Base-by-base conservation (phyloP, 2,888 invertebrate species). In the Parasteatoda lunata region DNA sequence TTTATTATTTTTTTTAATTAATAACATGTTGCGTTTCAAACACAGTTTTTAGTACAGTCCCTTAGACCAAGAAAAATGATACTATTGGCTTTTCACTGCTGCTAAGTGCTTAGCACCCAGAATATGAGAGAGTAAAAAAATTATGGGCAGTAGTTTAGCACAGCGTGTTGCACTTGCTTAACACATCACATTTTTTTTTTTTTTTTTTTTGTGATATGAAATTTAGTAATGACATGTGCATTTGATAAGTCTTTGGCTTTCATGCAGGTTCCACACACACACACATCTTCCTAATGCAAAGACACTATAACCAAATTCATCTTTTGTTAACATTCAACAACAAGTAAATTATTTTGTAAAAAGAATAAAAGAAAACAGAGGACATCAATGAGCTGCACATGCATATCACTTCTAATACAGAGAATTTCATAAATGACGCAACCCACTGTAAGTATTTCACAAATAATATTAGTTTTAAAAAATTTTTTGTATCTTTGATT, bases 51-150 rank as follows among this genome's bases (percentile, higher is more conserved):
- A 72, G 72, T 49, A 48, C 8, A 49, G 13, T 13, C 45, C 15
- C 15, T 45, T 45, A 47, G 49, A n/a, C 51, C 0, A 71, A 15
- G n/a, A 13, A n/a, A 49, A 13, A n/a, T 51, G 13, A 11, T 51
- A 49, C 51, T 47, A 9, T n/a, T 71, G 49, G 15, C n/a, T 51
- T 7, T 71, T 71, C 71, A 71, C 52, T 54, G 66, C 75, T 81
- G 73, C 73, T 75, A 78, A 84, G 85, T 85, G 85, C 85, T 76
- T 85, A 85, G 85, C 85, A 85, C 85, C 85, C 85, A 71, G 79
- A 79, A 82, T 47, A 75, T 11, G n/a, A 73, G 72, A 78, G 69
- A 78, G 69, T 73, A 79, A 80, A 80, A 79, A 80, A 80, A 69
- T 70, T 70, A 76, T 66, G 71, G 86, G 86, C 81, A 81, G 86